Conservation (phyloP, 2,888 invertebrate genomes). For the Drosophila buzzatii region DNA sequence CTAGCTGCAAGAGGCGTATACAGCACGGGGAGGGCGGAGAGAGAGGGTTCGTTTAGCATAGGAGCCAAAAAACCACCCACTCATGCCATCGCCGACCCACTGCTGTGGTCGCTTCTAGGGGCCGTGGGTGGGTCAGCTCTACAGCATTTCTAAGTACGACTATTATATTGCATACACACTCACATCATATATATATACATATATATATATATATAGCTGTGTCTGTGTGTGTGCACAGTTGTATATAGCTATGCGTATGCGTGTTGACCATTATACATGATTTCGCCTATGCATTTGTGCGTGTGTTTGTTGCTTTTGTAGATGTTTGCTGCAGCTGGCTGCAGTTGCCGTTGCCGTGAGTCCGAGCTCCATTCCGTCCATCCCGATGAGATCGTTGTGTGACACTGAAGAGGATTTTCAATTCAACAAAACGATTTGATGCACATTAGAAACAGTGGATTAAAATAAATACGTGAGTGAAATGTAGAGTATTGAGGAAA, state of each 20-base stretch:
- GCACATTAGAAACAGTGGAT: constrained; percentile 68
- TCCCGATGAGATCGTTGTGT: constrained; percentile 58
- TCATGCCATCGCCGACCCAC: not conserved
- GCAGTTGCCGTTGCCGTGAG: constrained; percentile 20
- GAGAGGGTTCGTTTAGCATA: constrained; percentile 11
- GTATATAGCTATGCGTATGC: constrained; percentile 51
- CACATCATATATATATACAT: constrained; percentile 17
- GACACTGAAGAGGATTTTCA: constrained; percentile 74
- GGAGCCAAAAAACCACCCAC: constrained; percentile 1
- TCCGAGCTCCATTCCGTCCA: constrained; percentile 18
- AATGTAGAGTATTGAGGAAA: constrained; percentile 24
- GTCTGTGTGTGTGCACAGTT: constrained; percentile 31
- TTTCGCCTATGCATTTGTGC: constrained; percentile 57
- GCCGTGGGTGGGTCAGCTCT: constrained; percentile 47
- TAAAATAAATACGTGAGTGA: constrained; percentile 38
- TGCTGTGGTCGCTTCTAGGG: constrained; percentile 44
- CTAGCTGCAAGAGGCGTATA: constrained; percentile 21
- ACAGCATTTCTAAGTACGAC: constrained; percentile 59
- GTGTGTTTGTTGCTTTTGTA: constrained; percentile 40
- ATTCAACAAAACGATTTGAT: constrained; percentile 76
- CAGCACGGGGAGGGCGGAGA: not conserved
- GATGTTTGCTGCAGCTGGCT: constrained; percentile 60
- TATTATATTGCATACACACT: constrained; percentile 47
- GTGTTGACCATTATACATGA: constrained; percentile 74
- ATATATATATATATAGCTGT: constrained; percentile 19